phyloP scores from a whole-genome alignment of 53 echinoderm and acorn worm genomes.

The Actinopyga echinites region DNA sequence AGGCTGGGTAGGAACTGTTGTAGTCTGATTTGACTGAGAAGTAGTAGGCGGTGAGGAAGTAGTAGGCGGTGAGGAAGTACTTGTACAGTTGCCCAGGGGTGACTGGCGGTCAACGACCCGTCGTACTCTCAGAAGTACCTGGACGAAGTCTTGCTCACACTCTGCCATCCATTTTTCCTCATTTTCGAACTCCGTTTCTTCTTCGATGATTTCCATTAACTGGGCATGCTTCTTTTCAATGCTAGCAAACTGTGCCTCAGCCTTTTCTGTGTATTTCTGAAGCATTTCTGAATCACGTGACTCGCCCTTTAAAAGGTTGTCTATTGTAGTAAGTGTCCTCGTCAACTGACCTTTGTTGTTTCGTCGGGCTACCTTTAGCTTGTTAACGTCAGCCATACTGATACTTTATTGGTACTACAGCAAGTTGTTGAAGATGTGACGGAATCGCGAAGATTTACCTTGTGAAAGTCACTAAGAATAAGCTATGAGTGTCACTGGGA shows the following conservation, averaged over 20 bases:
- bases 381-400: constrained; percentile 57
- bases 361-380: constrained; percentile 55
- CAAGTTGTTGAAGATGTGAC: constrained; percentile 1
- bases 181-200: constrained; percentile 34
- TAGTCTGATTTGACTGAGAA: not conserved
- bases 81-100: not conserved
- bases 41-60: not conserved
- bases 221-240: constrained; percentile 33
- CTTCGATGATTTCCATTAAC: constrained; percentile 48
- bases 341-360: constrained; percentile 64
- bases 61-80: not conserved
- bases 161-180: constrained; percentile 64
- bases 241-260: constrained; percentile 55
- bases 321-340: constrained; percentile 48
- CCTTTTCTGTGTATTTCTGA: constrained; percentile 56
- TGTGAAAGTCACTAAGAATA: no score
- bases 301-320: constrained; percentile 52
- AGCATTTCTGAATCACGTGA: constrained; percentile 44
- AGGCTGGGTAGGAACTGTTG: constrained; percentile 33
- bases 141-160: constrained; percentile 58
- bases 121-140: constrained; percentile 27
- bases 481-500: no score
- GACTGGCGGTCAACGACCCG: not conserved
- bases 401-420: not conserved
- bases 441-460: no score